Percentiles rank a stretch among this genome's conserved stretches.
Conservation (phyloP, 1,140 invertebrate species). For the Achroia grisella region DNA sequence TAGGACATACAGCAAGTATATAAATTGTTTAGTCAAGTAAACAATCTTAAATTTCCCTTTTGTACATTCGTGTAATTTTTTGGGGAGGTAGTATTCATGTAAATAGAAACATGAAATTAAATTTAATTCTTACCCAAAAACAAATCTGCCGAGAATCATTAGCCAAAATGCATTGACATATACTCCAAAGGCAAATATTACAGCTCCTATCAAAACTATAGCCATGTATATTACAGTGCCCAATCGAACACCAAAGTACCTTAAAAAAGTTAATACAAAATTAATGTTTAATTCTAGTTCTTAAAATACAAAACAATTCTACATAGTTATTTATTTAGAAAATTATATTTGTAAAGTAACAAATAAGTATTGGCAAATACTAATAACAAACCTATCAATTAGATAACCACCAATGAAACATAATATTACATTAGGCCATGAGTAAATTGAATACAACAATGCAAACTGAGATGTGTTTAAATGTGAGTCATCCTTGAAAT, state of each 20-base stretch:
- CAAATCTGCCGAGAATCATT: constrained; percentile 95
- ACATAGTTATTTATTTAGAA: too few species aligned
- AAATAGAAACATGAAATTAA: neutral
- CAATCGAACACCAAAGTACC: constrained; percentile 93
- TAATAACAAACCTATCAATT: constrained; percentile 89
- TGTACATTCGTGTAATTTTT: too few species aligned
- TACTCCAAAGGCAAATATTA: constrained; percentile 92
- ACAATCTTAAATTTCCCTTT: too few species aligned
- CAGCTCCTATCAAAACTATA: constrained; percentile 87
- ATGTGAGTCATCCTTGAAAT: constrained; percentile 88
- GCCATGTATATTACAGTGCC: constrained; percentile 94
- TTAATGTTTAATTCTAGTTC: too few species aligned
- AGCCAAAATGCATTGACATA: constrained; percentile 87
- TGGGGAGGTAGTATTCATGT: too few species aligned
- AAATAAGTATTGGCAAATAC: too few species aligned
- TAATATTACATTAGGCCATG: constrained; percentile 97
- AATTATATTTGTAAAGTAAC: too few species aligned
- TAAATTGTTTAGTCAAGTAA: too few species aligned
- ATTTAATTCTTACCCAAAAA: constrained; percentile 87
- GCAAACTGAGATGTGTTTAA: constrained; percentile 90
- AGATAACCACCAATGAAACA: constrained; percentile 98
- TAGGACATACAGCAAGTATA: too few species aligned
- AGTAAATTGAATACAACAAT: constrained; percentile 95
- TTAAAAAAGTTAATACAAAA: too few species aligned
- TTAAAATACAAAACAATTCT: too few species aligned